phyloP scores from a whole-genome alignment of 2,113 vertebrate species.

The Orthonyx spaldingii region DNA sequence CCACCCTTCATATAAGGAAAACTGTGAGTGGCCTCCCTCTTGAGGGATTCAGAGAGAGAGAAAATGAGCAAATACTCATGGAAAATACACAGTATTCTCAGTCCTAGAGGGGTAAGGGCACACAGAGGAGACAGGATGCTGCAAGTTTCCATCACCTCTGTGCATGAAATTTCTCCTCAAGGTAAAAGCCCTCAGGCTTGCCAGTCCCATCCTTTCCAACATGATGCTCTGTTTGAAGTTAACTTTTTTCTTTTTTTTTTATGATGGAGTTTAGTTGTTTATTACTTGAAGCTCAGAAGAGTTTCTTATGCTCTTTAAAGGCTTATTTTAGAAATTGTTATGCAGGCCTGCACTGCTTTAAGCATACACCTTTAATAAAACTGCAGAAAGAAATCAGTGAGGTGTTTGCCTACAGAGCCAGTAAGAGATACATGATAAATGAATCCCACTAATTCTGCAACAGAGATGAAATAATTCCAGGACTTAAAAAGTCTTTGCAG shows the following conservation, averaged over 20 bases:
- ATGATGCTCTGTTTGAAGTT: neutral
- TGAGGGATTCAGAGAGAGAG: neutral
- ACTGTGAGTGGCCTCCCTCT: neutral
- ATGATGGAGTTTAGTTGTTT: neutral
- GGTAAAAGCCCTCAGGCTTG: neutral
- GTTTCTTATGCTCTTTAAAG: neutral
- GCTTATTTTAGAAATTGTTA: neutral
- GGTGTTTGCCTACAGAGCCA: neutral
- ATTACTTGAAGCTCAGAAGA: neutral
- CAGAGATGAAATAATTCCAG: neutral
- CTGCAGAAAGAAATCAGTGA: neutral
- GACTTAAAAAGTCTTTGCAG: neutral
- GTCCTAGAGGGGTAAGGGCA: neutral
- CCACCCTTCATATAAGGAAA: neutral
- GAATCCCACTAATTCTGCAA: slow-evolving; percentile 13
- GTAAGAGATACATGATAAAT: slow-evolving; percentile 15
- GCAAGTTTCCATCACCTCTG: neutral
- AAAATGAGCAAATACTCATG: neutral
- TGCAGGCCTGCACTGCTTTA: neutral
- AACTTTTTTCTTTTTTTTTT: neutral
- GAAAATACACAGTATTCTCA: neutral
- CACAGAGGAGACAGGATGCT: neutral
- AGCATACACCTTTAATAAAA: neutral
- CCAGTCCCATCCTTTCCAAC: neutral
- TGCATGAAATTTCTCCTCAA: neutral